These are phyloP conservation scores for Drosophila monieri DNA, from an alignment of 2,888 invertebrate species.

Conservation along the genomic window DNA sequence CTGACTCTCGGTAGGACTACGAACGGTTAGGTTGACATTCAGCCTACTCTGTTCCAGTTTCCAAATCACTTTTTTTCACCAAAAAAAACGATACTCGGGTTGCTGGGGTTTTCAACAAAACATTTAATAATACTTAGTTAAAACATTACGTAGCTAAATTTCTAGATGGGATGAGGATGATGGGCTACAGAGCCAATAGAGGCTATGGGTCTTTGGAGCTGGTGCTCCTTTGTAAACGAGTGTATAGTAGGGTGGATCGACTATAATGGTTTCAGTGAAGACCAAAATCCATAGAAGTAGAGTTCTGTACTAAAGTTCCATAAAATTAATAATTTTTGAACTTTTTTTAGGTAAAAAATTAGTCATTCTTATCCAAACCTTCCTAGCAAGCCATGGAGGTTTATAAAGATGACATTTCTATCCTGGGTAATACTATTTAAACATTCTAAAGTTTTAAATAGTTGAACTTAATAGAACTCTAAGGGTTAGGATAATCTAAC, in stretches of 20 bases:
- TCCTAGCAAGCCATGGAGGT: neutral
- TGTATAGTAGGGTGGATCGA: conserved; percentile 10
- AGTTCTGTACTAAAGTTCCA: neutral
- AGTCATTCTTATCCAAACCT: neutral
- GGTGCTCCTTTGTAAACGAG: conserved; percentile 25
- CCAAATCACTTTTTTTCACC: no score
- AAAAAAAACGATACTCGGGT: neutral
- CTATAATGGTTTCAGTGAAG: neutral
- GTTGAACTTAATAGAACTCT: neutral
- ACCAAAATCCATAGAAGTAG: neutral
- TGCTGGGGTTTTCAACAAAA: conserved; percentile 13
- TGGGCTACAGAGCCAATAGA: neutral
- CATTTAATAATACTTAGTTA: conserved; percentile 28
- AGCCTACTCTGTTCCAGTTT: conserved; percentile 42
- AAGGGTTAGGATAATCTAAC: conserved; percentile 36
- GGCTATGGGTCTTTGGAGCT: conserved; percentile 12
- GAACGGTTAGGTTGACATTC: conserved; percentile 4
- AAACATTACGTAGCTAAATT: conserved; percentile 10
- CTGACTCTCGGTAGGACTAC: conserved; percentile 27
- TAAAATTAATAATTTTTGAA: neutral
- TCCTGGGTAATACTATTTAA: neutral
- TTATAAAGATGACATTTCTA: neutral
- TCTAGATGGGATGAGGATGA: conserved; percentile 20
- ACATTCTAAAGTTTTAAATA: neutral
- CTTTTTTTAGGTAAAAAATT: neutral